phyloP scores from a whole-genome alignment of 92 coral and sea anemone genomes.

The Bergia puertoricense region DNA sequence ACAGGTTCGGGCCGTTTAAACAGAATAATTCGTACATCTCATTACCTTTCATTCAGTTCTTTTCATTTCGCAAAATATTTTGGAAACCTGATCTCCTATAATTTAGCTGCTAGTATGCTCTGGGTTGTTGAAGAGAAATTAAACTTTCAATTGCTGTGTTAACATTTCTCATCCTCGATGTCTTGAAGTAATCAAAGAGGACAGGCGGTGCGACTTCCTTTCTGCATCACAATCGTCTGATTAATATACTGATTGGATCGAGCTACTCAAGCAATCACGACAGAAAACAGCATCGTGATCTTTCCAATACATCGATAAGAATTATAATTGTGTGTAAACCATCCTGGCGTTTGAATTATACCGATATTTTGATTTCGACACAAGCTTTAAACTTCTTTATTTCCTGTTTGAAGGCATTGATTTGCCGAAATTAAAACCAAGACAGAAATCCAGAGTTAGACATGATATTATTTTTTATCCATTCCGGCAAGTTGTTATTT shows the following conservation, averaged over 20 bases:
- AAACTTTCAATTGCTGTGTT: neutral
- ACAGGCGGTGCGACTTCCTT: neutral
- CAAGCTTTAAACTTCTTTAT: neutral
- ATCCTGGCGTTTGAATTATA: neutral
- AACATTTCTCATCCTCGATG: neutral
- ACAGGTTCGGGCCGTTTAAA: neutral
- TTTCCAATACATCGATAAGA: neutral
- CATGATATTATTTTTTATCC: no score
- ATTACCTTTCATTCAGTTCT: neutral
- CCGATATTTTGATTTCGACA: neutral
- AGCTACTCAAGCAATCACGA: neutral
- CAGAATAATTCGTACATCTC: neutral
- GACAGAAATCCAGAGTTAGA: neutral
- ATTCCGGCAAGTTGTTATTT: neutral
- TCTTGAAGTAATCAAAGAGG: neutral
- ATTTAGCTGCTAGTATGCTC: neutral
- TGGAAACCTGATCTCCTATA: neutral
- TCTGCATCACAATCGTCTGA: neutral
- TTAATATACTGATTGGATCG: neutral
- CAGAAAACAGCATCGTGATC: neutral
- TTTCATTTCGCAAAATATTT: neutral
- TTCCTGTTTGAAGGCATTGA: neutral
- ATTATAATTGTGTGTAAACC: neutral
- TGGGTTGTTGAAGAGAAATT: neutral
- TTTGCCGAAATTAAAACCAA: conserved; percentile 1